Evolutionary conservation across 2,888 invertebrate species (phyloP).

Genomic region (Cyaniris semiargus): DNA sequence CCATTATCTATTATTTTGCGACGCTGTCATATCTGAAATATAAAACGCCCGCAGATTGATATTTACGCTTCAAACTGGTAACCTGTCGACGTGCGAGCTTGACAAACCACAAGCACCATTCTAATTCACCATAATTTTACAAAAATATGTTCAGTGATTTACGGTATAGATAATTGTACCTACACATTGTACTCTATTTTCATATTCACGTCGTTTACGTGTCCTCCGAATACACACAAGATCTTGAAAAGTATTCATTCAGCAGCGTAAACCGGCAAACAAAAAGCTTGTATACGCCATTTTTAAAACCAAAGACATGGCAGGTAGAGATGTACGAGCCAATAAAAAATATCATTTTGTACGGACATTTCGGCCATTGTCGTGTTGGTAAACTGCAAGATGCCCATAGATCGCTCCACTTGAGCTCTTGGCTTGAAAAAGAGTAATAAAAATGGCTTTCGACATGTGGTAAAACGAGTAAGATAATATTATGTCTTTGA

Average conservation of each 20-base stretch:
- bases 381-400: conserved; percentile 80
- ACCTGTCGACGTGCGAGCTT: conserved; percentile 79
- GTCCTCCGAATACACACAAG: conserved; percentile 66
- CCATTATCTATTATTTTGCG: conserved; percentile 80
- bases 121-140: conserved; percentile 81
- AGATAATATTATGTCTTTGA: conserved; percentile 63
- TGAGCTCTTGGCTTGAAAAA: conserved; percentile 76
- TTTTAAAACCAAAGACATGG: conserved; percentile 82
- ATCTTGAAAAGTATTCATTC: conserved; percentile 67
- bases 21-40: conserved; percentile 79
- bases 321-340: conserved; percentile 76
- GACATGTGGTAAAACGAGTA: conserved; percentile 76
- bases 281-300: conserved; percentile 83
- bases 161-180: conserved; percentile 74
- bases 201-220: conserved; percentile 77
- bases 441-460: conserved; percentile 76
- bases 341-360: conserved; percentile 80
- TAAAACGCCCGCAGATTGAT: conserved; percentile 74
- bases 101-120: conserved; percentile 80
- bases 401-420: conserved; percentile 79
- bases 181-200: conserved; percentile 79
- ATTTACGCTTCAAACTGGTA: conserved; percentile 77
- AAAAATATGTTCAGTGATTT: conserved; percentile 73
- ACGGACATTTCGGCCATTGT: conserved; percentile 79
- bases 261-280: conserved; percentile 81